Evolutionary conservation across 2,888 invertebrate genomes (phyloP).

Genomic region (Blera fallax): DNA sequence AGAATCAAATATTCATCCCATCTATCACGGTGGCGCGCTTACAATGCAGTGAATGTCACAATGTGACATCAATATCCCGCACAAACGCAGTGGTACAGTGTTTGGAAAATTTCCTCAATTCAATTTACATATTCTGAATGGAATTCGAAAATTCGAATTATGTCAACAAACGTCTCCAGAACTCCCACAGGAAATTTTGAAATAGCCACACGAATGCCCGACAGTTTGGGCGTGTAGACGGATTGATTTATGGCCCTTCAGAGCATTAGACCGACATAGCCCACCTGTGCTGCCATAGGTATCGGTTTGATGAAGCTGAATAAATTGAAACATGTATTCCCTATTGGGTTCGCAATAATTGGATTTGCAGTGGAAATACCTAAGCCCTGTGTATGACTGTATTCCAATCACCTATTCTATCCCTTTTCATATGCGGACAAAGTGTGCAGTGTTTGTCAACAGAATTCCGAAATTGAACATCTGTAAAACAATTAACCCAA

Average conservation of each 20-base stretch:
- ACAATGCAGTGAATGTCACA: background rate
- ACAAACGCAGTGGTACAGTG: background rate
- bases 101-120: background rate
- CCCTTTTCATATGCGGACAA: background rate
- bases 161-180: constrained; percentile 31
- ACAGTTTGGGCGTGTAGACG: constrained; percentile 19
- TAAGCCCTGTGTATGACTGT: background rate
- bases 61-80: background rate
- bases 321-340: constrained; percentile 59
- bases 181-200: constrained; percentile 25
- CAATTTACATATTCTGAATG: constrained; percentile 16
- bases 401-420: background rate
- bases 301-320: constrained; percentile 34
- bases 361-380: constrained; percentile 31
- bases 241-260: constrained; percentile 52
- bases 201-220: background rate
- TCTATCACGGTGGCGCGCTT: background rate
- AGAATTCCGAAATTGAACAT: constrained; percentile 45
- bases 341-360: constrained; percentile 55
- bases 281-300: background rate
- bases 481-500: constrained; percentile 64
- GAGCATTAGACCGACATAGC: constrained; percentile 45
- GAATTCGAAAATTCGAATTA: constrained; percentile 46
- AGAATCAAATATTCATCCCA: background rate
- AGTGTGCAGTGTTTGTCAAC: background rate